Conservation (phyloP, 2,797 vertebrate genomes). For the Mus caroli region DNA sequence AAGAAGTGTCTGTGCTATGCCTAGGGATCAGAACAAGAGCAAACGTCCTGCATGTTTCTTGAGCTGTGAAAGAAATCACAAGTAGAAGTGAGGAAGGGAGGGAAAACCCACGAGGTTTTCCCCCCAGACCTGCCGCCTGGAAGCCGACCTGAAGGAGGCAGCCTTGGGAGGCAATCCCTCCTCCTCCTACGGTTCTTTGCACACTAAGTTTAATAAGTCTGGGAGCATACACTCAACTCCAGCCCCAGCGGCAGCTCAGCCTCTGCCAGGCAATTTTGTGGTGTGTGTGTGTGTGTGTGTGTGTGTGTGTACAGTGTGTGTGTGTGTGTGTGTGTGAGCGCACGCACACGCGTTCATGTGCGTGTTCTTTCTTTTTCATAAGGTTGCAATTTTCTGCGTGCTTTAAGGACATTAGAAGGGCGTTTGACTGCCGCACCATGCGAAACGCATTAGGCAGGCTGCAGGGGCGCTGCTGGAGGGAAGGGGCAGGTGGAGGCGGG, state of each 20-base stretch:
- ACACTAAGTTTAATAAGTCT: background rate
- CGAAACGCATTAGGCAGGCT: slow-evolving; percentile 79
- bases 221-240: background rate
- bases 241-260: slow-evolving; percentile 19
- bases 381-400: slow-evolving; percentile 86
- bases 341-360: background rate
- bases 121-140: background rate
- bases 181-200: background rate
- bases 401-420: slow-evolving; percentile 85
- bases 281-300: slow-evolving; percentile 58
- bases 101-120: background rate
- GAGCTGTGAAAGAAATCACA: background rate
- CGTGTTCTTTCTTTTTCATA: slow-evolving; percentile 77
- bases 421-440: slow-evolving; percentile 81
- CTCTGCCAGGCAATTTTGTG: slow-evolving; percentile 69
- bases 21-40: background rate
- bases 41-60: background rate
- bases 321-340: slow-evolving; percentile 52
- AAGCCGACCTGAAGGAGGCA: background rate
- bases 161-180: background rate
- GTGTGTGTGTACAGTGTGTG: background rate
- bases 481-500: slow-evolving; percentile 69
- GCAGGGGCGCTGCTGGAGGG: background rate
- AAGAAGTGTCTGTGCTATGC: background rate
- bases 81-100: background rate